A percentile compares a stretch with the other conserved stretches of the same genome.
phyloP scores from a whole-genome alignment of 2,113 vertebrate genomes.

The Ptychochromis oligacanthus region DNA sequence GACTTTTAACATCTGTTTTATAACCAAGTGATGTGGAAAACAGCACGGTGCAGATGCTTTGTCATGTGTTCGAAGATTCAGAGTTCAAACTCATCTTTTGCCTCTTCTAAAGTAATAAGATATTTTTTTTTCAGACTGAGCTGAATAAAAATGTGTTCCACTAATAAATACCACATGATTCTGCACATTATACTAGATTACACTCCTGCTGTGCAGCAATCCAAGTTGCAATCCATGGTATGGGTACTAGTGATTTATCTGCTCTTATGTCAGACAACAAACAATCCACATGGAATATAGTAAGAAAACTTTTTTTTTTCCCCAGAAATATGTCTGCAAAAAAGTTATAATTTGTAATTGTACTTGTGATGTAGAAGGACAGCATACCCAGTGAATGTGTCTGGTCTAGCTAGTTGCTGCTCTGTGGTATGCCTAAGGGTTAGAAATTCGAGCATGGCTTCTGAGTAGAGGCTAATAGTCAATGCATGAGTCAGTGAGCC shows the following conservation, averaged over 20 bases:
- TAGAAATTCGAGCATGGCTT: not conserved
- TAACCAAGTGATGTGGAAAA: conserved; percentile 15
- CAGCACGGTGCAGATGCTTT: not conserved
- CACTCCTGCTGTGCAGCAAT: not conserved
- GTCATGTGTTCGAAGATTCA: not conserved
- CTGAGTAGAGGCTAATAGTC: not conserved
- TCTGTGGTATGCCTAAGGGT: conserved; percentile 14
- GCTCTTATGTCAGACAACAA: too few species aligned
- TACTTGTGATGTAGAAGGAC: not conserved
- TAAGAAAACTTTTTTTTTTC: too few species aligned
- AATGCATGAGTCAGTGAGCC: conserved; percentile 26
- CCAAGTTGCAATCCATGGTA: not conserved
- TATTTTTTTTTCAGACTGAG: not conserved
- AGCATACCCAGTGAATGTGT: not conserved
- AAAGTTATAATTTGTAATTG: not conserved
- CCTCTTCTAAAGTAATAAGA: not conserved
- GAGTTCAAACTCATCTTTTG: conserved; percentile 20
- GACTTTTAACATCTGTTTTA: conserved; percentile 2
- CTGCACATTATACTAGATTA: not conserved
- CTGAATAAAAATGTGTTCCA: not conserved
- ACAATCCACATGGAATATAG: not conserved
- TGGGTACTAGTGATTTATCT: too few species aligned
- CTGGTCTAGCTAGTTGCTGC: not conserved
- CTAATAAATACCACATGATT: not conserved
- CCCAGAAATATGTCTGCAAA: not conserved